Base-by-base conservation (phyloP, 2,113 vertebrate species). In the Dinomys branickii region DNA sequence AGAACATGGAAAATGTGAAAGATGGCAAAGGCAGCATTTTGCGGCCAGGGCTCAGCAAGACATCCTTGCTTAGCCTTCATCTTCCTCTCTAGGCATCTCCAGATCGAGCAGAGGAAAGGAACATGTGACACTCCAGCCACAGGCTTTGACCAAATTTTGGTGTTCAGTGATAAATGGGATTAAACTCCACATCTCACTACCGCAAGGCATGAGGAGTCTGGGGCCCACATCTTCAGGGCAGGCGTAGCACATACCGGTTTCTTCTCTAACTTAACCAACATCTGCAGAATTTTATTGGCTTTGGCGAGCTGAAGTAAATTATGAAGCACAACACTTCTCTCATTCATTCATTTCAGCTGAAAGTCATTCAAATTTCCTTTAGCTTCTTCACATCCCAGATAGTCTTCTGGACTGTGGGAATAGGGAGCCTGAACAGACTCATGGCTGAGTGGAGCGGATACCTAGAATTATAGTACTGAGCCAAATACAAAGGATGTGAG, bases 261-360 rank as follows among this genome's bases (percentile, higher is more conserved):
- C 69, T 67, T 11, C 30, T 50, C 52, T 80, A 58, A 67, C 10
- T 75, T 33, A 92, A 67, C 26, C 38, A 88, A 58, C 38, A n/a
- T 50, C 35, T 50, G 26, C 47, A 88, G 33, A 77, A 78, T 58
- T 88, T 47, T 47, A 7, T 41, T 38, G 20, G 47, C 1, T 65
- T 83, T 38, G 44, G 12, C 75, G 56, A 73, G 13, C 54, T 83
- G 50, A 95, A 73, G 75, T 88, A 6, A 81, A 26, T 82, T 71
- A 33, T 10, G 50, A 92, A 88, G 41, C n/a, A 71, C 16, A 92
- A 63, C 19, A 3, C 28, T 73, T 82, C 22, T 82, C 35, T 91
- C 35, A 69, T 71, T 63, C 22, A 41, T 24, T 33, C 52, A 41
- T 69, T 50, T 54, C 12, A 81, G 11, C 63, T 54, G 50, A 61